phyloP scores from a whole-genome alignment of 2,113 vertebrate genomes.

The Nannospalax galili region DNA sequence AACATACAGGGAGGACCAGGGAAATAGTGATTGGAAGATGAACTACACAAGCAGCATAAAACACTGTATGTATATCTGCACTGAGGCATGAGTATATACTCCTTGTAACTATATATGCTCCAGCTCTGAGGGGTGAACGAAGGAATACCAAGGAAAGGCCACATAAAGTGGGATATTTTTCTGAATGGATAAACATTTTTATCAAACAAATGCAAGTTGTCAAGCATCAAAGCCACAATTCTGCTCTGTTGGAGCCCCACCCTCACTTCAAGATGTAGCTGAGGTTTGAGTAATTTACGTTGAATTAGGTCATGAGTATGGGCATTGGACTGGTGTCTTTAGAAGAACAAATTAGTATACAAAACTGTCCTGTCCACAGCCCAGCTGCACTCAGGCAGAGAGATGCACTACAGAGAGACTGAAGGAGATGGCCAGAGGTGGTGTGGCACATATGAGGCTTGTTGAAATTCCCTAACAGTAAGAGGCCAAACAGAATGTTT shows the following conservation, averaged over 20 bases:
- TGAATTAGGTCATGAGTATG: not conserved
- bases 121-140: not conserved
- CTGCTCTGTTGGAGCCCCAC: not conserved
- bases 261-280: not conserved
- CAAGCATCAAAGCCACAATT: not conserved
- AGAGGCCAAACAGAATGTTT: no score
- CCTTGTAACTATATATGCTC: no score
- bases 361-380: no score
- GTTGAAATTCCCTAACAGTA: not conserved
- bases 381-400: not conserved
- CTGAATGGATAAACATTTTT: not conserved
- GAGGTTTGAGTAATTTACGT: no score
- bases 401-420: not conserved
- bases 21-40: not conserved
- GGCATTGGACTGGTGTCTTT: not conserved
- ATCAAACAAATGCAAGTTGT: not conserved
- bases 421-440: not conserved
- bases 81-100: no score
- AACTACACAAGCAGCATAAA: not conserved
- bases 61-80: not conserved
- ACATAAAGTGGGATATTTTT: not conserved
- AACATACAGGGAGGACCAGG: not conserved
- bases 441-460: not conserved
- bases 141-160: not conserved
- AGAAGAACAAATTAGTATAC: not conserved